A percentile compares a stretch with the other conserved stretches of the same genome.
Evolutionary conservation across 30 jellyfish, hydroid and myxozoan species (phyloP).

Genomic region (Mastigias papua): DNA sequence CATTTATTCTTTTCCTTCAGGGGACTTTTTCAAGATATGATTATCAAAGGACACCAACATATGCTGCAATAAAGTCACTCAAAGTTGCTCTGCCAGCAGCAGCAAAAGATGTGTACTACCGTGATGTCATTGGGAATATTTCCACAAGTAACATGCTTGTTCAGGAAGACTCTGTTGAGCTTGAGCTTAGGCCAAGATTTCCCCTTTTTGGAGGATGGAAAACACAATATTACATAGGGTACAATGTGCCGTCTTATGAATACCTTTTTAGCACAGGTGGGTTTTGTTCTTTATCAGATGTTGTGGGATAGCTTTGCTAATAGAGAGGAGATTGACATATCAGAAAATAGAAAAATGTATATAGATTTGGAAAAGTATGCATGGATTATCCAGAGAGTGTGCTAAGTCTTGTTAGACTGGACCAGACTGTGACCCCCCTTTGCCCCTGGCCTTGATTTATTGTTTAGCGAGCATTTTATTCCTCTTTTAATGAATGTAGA

Average conservation of each 20-base stretch:
- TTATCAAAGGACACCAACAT: conserved; percentile 92
- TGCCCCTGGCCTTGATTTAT: too few species aligned
- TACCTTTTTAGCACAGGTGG: conserved; percentile 79
- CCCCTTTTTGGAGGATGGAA: conserved; percentile 99
- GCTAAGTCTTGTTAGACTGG: too few species aligned
- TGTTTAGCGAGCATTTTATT: too few species aligned
- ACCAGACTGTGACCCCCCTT: too few species aligned
- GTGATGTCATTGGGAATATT: conserved; percentile 96
- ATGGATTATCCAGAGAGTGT: too few species aligned
- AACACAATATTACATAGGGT: conserved; percentile 91
- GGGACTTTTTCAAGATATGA: conserved; percentile 94
- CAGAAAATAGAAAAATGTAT: too few species aligned
- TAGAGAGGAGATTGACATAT: too few species aligned
- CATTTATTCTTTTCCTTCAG: conserved; percentile 20
- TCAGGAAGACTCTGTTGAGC: conserved; percentile 85
- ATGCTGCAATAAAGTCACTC: conserved; percentile 93
- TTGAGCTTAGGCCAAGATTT: conserved; percentile 94
- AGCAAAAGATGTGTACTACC: conserved; percentile 93
- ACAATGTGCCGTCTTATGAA: conserved; percentile 92
- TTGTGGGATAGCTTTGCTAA: too few species aligned
- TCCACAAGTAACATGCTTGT: conserved; percentile 91
- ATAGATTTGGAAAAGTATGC: too few species aligned
- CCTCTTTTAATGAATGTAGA: too few species aligned
- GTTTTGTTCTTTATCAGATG: too few species aligned
- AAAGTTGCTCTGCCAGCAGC: conserved; percentile 98